Percentiles rank a stretch among this genome's conserved stretches.
Evolutionary conservation across 2,888 invertebrate species (phyloP).

Genomic region (Epistrophe grossulariae): DNA sequence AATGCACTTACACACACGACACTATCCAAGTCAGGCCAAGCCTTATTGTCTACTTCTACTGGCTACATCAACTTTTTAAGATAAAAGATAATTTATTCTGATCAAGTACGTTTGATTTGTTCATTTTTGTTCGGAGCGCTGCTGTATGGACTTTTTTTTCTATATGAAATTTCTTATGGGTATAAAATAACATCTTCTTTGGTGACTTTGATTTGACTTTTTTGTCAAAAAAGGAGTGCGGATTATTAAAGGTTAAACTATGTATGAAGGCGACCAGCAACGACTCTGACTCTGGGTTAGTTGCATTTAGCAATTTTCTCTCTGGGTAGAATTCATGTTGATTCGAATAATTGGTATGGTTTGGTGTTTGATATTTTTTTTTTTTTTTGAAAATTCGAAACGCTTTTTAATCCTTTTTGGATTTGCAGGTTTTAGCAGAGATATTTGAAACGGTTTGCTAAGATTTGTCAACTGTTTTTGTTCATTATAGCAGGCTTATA

Average conservation of each 20-base stretch:
- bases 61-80: background rate
- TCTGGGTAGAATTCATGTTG: slow-evolving; percentile 15
- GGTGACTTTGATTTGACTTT: background rate
- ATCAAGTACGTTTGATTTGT: slow-evolving; percentile 70
- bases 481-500: no score
- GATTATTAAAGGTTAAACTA: background rate
- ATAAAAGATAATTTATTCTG: slow-evolving; percentile 63
- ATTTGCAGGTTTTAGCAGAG: background rate
- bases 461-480: no score
- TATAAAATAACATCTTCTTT: background rate
- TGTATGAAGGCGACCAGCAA: no score
- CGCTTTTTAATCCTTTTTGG: background rate
- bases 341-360: slow-evolving; percentile 22
- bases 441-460: background rate
- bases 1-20: background rate
- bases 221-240: background rate
- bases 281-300: background rate
- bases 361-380: slow-evolving; percentile 17
- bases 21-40: slow-evolving; percentile 23
- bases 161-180: background rate
- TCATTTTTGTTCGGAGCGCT: slow-evolving; percentile 51
- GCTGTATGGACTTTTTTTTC: slow-evolving; percentile 42
- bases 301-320: slow-evolving; percentile 33
- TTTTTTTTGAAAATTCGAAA: background rate
- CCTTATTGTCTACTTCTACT: slow-evolving; percentile 31